phyloP scores from a whole-genome alignment of 2,113 vertebrate species.

The Neolamprologus fasciatus region DNA sequence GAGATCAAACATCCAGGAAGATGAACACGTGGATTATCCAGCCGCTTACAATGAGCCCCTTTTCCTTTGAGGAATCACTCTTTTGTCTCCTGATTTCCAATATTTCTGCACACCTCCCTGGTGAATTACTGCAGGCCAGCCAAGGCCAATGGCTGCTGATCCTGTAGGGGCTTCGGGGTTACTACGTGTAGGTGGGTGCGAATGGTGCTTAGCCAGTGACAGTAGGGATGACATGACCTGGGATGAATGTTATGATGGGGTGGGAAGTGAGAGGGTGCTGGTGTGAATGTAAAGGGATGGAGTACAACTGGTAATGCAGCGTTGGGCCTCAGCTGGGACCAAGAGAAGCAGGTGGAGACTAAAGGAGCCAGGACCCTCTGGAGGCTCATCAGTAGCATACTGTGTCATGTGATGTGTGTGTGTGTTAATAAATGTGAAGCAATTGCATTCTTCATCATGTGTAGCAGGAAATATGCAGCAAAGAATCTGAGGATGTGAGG shows the following conservation, averaged over 20 bases:
- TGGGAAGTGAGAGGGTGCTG: neutral
- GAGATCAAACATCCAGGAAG: slow-evolving; percentile 43
- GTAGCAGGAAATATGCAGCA: slow-evolving; percentile 14
- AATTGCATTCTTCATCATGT: slow-evolving; percentile 40
- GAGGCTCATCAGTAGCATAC: slow-evolving; percentile 67
- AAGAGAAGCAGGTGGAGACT: slow-evolving; percentile 70
- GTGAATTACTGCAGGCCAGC: slow-evolving; percentile 13
- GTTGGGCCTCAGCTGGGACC: slow-evolving; percentile 64
- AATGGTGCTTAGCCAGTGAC: neutral
- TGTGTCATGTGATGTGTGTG: slow-evolving; percentile 21
- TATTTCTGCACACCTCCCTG: slow-evolving; percentile 11
- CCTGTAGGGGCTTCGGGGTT: slow-evolving; percentile 13
- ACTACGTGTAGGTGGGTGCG: neutral
- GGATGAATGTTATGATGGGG: neutral
- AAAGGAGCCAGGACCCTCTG: slow-evolving; percentile 48
- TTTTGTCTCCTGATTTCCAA: slow-evolving; percentile 40
- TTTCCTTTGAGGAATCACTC: slow-evolving; percentile 37
- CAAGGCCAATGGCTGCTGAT: slow-evolving; percentile 64
- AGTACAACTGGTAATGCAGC: slow-evolving; percentile 42
- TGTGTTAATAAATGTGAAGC: slow-evolving; percentile 45
- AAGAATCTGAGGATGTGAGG: neutral
- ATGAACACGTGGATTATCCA: slow-evolving; percentile 44
- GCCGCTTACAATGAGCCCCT: slow-evolving; percentile 28
- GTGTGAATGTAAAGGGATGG: neutral
- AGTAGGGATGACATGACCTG: neutral